phyloP scores from a whole-genome alignment of 2,888 invertebrate species.

The Malachius bipustulatus region DNA sequence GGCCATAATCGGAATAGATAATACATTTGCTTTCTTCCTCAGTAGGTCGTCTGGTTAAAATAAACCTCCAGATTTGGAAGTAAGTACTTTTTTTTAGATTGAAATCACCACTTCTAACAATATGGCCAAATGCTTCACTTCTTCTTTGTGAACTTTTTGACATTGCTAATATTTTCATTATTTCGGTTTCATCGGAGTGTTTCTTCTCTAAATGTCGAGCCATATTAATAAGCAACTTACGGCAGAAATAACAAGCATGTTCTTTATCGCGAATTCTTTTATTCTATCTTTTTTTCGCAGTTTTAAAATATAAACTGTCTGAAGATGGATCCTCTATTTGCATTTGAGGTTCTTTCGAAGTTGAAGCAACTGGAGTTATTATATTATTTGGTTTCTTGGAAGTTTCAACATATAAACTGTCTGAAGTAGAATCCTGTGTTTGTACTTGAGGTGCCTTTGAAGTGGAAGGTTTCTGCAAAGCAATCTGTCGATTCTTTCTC shows the following conservation, averaged over 20 bases:
- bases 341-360: too few relatives aligned
- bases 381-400: too few relatives aligned
- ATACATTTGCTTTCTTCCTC: slow-evolving; percentile 1
- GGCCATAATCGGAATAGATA: slow-evolving; percentile 8
- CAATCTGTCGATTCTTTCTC: too few relatives aligned
- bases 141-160: slow-evolving; percentile 7
- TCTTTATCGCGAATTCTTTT: slow-evolving; percentile 8
- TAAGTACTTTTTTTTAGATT: slow-evolving; percentile 11
- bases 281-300: neutral
- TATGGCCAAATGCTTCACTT: slow-evolving; percentile 4
- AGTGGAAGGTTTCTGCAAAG: too few relatives aligned
- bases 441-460: too few relatives aligned
- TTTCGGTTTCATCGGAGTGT: slow-evolving; percentile 5
- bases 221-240: slow-evolving; percentile 8
- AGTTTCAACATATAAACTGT: too few relatives aligned
- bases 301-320: too few relatives aligned
- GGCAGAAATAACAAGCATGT: slow-evolving; percentile 10
- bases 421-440: too few relatives aligned
- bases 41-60: slow-evolving; percentile 8
- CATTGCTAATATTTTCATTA: slow-evolving; percentile 10
- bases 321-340: too few relatives aligned
- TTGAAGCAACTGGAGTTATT: too few relatives aligned
- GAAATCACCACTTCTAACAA: slow-evolving; percentile 10
- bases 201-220: slow-evolving; percentile 8
- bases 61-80: slow-evolving; percentile 8